Percentiles rank a stretch among this genome's conserved stretches.
Evolutionary conservation across 1,140 invertebrate species (phyloP).

Genomic region (Dreissena polymorpha): DNA sequence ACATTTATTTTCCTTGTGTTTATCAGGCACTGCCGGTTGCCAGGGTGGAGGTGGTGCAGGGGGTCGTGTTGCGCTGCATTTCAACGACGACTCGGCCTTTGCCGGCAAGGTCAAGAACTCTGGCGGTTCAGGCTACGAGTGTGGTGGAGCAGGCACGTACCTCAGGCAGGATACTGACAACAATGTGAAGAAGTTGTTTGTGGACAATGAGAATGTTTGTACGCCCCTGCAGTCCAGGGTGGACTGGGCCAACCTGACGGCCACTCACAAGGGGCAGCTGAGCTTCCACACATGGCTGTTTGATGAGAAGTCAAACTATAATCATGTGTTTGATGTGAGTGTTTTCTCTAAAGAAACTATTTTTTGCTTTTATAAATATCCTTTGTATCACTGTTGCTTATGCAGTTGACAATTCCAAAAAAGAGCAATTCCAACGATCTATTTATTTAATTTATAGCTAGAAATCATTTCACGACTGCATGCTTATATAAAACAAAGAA

Average conservation of each 20-base stretch:
- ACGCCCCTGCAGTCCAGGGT: conserved; percentile 57
- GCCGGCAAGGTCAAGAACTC: conserved; percentile 56
- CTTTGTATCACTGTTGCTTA: too few relatives aligned
- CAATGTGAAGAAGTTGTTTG: conserved; percentile 56
- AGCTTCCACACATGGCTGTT: conserved; percentile 72
- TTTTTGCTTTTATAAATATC: too few relatives aligned
- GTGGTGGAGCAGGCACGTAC: conserved; percentile 70
- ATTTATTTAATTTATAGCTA: too few relatives aligned
- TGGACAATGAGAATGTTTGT: conserved; percentile 66
- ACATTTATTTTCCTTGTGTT: too few relatives aligned
- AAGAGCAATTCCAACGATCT: too few relatives aligned
- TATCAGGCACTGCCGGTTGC: conserved; percentile 40
- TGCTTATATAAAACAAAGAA: too few relatives aligned
- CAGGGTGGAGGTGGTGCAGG: conserved; percentile 70
- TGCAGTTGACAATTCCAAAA: too few relatives aligned
- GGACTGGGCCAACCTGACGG: conserved; percentile 61
- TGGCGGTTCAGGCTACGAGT: conserved; percentile 67
- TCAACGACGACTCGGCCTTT: conserved; percentile 51
- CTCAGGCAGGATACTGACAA: conserved; percentile 53
- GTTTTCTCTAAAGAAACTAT: not conserved
- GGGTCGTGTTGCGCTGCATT: conserved; percentile 67
- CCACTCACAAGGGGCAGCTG: conserved; percentile 61
- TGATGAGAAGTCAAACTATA: conserved; percentile 56
- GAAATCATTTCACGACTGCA: too few relatives aligned
- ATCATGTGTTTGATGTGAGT: conserved; percentile 50